phyloP scores from a whole-genome alignment of 2,888 invertebrate genomes.

The Drosophila monieri region DNA sequence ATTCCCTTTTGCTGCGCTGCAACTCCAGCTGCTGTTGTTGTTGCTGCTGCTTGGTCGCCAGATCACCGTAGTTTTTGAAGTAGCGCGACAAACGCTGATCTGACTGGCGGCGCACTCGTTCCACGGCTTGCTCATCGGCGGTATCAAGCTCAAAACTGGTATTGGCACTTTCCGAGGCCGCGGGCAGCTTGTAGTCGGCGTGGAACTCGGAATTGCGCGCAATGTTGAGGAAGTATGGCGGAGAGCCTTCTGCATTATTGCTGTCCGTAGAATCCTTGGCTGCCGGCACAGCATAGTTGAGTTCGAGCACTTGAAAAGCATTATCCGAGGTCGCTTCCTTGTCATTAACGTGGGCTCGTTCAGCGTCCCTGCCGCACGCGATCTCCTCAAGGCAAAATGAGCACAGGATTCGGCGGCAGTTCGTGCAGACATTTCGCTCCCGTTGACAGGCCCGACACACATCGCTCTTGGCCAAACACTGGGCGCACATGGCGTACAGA shows the following conservation, averaged over 20 bases:
- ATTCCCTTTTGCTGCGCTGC: constrained; percentile 68
- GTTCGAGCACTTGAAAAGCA: constrained; percentile 64
- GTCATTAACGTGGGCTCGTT: constrained; percentile 74
- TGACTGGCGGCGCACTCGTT: constrained; percentile 75
- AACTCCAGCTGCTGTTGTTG: constrained; percentile 31
- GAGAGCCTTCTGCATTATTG: constrained; percentile 27
- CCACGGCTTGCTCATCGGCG: constrained; percentile 72
- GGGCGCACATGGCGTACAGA: constrained; percentile 75
- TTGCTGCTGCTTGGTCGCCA: constrained; percentile 58
- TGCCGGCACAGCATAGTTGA: constrained; percentile 49
- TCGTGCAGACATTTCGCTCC: constrained; percentile 81
- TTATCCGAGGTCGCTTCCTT: constrained; percentile 31
- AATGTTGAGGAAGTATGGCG: constrained; percentile 76
- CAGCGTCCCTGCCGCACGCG: constrained; percentile 72
- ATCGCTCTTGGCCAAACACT: constrained; percentile 74
- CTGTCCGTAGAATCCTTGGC: constrained; percentile 34
- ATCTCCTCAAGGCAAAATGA: constrained; percentile 80
- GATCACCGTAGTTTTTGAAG: constrained; percentile 81
- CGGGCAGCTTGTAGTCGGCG: constrained; percentile 68
- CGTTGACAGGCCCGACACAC: constrained; percentile 79
- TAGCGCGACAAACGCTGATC: constrained; percentile 80
- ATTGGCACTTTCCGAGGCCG: constrained; percentile 53
- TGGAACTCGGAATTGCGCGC: constrained; percentile 80
- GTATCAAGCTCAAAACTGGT: constrained; percentile 68
- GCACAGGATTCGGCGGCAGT: constrained; percentile 79